Base-by-base conservation (phyloP, 1,140 invertebrate genomes). In the Drosophila eugracilis region DNA sequence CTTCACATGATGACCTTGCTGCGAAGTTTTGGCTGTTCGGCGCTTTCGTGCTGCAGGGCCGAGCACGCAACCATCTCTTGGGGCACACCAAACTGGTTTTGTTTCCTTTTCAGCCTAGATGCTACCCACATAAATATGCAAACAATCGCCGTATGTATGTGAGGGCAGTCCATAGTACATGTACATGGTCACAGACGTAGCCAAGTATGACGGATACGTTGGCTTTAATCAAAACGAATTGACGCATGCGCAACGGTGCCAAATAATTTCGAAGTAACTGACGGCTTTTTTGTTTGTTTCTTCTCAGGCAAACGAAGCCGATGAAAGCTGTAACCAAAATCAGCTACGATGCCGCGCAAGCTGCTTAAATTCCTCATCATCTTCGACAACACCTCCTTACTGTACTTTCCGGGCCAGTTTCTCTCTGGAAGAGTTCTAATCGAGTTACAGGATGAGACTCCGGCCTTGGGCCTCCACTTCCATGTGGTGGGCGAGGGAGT, bases 401-500 rank as follows among this genome's bases (percentile, higher is more conserved):
- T 98, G 32, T 98, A 98, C 92, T 98, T 98, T 89, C 97, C 97
- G 39, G 96, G 97, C 24, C 94, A 98, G 91, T 98, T 98, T 91
- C 93, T 98, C 52, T 97, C 96, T 36, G 97, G 97, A 24, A 94
- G 97, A 78, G 97, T 98, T 15, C 94, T 98, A 15, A 95, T 98
- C 71, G 97, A 98, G 91, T 92, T 98, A 41, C 97, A 98, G 91
- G 97, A 98, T 92, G 97, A 98, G 91, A 98, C 97, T 55, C 95
- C 96, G 39, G 96, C 96, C n/a, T 91, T 96, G 66, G 96, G 96
- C 94, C 92, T 98, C 22, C 97, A 97, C 92, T 98, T 98, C 90
- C 97, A 98, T 93, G 97, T 98, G 7, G 95, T 98, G 24, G 97
- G 97, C 37, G 97, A 98, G 93, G 97, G 97, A 45, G 96, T 98